Evolutionary conservation across 1,140 invertebrate species (phyloP).

Genomic region (Drosophila paulistorum): DNA sequence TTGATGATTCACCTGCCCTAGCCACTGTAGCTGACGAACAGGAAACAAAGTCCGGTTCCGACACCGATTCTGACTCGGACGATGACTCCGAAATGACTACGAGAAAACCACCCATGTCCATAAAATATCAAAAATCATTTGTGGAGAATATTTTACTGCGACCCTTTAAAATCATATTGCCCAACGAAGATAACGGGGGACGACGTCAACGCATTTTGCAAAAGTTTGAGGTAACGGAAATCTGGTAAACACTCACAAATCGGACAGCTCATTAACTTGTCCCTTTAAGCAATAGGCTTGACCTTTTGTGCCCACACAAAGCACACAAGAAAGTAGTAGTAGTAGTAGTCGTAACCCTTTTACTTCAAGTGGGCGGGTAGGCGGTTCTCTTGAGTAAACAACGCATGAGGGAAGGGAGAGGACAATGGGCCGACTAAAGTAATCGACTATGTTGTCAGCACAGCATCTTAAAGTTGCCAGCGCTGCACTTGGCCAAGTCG

Average conservation of each 20-base stretch:
- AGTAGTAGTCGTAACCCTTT: conserved; percentile 8
- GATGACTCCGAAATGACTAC: conserved; percentile 33
- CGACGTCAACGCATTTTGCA: conserved; percentile 72
- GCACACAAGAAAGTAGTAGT: no score
- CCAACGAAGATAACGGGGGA: conserved; percentile 71
- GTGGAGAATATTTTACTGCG: conserved; percentile 74
- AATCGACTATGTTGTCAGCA: conserved; percentile 52
- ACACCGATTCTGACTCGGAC: conserved; percentile 83
- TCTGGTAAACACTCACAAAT: conserved; percentile 61
- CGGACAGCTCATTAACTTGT: conserved; percentile 19
- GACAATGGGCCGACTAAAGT: conserved; percentile 14
- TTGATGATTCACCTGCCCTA: conserved; percentile 72
- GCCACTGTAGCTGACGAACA: conserved; percentile 21
- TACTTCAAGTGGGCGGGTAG: conserved; percentile 29
- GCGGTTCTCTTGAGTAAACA: conserved; percentile 44
- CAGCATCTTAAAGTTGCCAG: conserved; percentile 42
- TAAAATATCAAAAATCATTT: conserved; percentile 80
- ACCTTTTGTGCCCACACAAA: conserved; percentile 2
- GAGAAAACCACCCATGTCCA: conserved; percentile 40
- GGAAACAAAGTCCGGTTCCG: not conserved
- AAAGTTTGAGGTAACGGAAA: conserved; percentile 81
- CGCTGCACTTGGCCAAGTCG: conserved; percentile 24
- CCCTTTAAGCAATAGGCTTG: conserved; percentile 16
- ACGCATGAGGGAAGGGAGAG: not conserved
- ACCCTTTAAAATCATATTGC: conserved; percentile 76